phyloP scores from a whole-genome alignment of 2,888 invertebrate genomes.

The Athalia cordata region DNA sequence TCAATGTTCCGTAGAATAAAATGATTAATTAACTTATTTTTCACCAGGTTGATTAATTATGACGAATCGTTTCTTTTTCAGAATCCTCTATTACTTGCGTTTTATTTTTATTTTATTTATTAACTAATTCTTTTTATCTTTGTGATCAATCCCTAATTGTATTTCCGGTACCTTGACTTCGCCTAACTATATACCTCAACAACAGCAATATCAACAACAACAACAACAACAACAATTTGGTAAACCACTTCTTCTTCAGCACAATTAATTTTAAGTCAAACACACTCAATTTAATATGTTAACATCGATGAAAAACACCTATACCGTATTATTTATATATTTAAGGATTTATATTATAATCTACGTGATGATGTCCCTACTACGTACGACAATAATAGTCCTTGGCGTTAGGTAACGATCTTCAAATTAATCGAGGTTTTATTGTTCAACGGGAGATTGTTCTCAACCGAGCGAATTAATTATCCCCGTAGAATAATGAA shows the following conservation, averaged over 20 bases:
- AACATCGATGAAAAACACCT: slow-evolving; percentile 30
- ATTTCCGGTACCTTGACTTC: slow-evolving; percentile 10
- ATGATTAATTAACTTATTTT: too few species aligned
- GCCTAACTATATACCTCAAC: too few species aligned
- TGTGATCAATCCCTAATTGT: too few species aligned
- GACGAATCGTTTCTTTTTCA: too few species aligned
- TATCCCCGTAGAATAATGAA: not conserved
- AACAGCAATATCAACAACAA: too few species aligned
- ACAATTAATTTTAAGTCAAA: slow-evolving; percentile 18
- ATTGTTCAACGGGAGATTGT: slow-evolving; percentile 31
- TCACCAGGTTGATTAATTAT: too few species aligned
- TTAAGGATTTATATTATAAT: slow-evolving; percentile 7
- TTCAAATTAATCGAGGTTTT: slow-evolving; percentile 10
- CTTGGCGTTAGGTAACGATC: slow-evolving; percentile 2
- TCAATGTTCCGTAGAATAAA: too few species aligned
- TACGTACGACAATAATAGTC: slow-evolving; percentile 1
- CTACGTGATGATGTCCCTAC: slow-evolving; percentile 25
- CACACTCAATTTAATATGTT: slow-evolving; percentile 29
- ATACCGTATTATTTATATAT: slow-evolving; percentile 21
- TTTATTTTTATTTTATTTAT: not conserved
- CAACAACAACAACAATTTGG: not conserved
- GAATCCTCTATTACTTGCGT: too few species aligned
- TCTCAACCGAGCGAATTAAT: slow-evolving; percentile 2
- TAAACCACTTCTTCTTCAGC: not conserved
- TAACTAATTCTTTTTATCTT: not conserved